A percentile compares a stretch with the other conserved stretches of the same genome.
Evolutionary conservation across 1,140 invertebrate species (phyloP).

Genomic region (Anthonomus grandis): DNA sequence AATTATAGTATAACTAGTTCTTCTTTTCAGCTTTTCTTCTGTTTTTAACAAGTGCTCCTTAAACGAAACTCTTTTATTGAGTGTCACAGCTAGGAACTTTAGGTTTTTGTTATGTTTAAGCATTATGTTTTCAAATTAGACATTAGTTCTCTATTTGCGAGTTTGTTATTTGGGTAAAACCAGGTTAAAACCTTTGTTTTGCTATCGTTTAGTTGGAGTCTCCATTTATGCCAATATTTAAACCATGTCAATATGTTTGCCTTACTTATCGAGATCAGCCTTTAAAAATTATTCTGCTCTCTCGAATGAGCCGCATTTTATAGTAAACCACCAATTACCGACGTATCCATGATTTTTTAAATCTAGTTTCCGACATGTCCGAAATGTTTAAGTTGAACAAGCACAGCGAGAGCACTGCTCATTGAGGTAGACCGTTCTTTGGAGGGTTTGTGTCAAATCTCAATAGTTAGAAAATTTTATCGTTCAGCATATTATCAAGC

Average conservation of each 20-base stretch:
- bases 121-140: too few species aligned
- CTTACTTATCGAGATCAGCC: not conserved
- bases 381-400: not conserved
- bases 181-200: not conserved
- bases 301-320: not conserved
- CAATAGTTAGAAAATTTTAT: too few species aligned
- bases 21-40: too few species aligned
- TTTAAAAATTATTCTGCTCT: not conserved
- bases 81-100: not conserved
- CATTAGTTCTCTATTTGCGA: too few species aligned
- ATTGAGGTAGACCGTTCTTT: too few species aligned
- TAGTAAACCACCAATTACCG: slow-evolving; percentile 13
- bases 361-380: not conserved
- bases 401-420: not conserved
- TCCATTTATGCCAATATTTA: not conserved
- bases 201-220: not conserved
- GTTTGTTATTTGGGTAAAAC: too few species aligned
- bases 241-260: too few species aligned
- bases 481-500: slow-evolving; percentile 12
- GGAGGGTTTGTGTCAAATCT: too few species aligned
- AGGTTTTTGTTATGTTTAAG: not conserved
- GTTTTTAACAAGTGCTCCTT: too few species aligned
- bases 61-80: too few species aligned
- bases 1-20: too few species aligned
- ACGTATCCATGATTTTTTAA: slow-evolving; percentile 13